Percentiles rank a stretch among this genome's conserved stretches.
phyloP scores from a whole-genome alignment of 2,797 vertebrate species.

The Fistularia tabacaria region DNA sequence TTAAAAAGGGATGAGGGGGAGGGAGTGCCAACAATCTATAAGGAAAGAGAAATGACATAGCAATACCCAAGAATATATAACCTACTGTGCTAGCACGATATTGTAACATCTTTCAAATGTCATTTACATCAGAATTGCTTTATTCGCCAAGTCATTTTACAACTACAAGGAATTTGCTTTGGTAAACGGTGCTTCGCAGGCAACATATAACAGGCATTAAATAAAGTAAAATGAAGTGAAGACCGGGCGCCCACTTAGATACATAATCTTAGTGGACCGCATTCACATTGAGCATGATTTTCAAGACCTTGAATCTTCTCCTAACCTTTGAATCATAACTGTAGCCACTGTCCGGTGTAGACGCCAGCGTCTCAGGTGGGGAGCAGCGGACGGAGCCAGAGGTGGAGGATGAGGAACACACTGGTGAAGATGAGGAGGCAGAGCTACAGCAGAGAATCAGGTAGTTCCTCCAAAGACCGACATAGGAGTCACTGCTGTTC shows the following conservation, averaged over 20 bases:
- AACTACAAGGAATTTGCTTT: no score
- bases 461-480: slow-evolving; percentile 98
- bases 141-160: no score
- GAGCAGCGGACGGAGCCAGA: slow-evolving; percentile 94
- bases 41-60: slow-evolving; percentile 8
- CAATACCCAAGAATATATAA: not conserved
- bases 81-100: not conserved
- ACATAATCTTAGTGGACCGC: no score
- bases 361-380: slow-evolving; percentile 97
- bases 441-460: slow-evolving; percentile 97
- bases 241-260: no score
- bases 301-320: not conserved
- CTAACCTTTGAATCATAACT: slow-evolving; percentile 95
- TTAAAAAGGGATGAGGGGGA: slow-evolving; percentile 97
- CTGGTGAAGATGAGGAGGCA: slow-evolving; percentile 80
- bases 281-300: no score
- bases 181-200: no score
- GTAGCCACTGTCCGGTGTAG: slow-evolving; percentile 96
- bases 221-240: no score
- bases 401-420: slow-evolving; percentile 77
- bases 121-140: not conserved
- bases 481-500: slow-evolving; percentile 90
- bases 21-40: slow-evolving; percentile 92
- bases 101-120: not conserved
- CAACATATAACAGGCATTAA: no score